Base-by-base conservation (phyloP, 2,888 invertebrate species). In the Thumatha senex region DNA sequence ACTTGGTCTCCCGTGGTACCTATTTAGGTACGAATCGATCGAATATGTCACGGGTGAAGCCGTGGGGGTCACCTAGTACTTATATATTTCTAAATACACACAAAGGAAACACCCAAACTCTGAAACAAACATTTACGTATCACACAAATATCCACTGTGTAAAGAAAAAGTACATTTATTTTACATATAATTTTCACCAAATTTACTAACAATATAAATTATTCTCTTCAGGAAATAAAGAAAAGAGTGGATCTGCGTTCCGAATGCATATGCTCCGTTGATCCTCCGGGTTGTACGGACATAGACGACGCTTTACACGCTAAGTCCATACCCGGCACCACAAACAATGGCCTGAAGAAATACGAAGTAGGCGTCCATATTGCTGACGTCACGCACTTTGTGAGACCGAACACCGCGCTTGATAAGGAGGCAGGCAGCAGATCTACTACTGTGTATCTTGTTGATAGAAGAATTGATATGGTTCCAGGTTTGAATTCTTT, bases 221-320 rank as follows among this genome's bases (percentile, higher is more conserved):
- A 29, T 29, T 44, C 7, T 0, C 24, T 35, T 29, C 69, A 96
- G 95, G 97, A 97, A 78, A 92, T 95, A 54, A 93, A 93, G 15
- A 94, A 94, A 67, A 94, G 99, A 15, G 94, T 94, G 9, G 98
- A 99, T 81, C 90, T 99, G 0, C 94, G 99, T 10, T 93, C 96
- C 48, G 80, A 98, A 3, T 94, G 95, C 71, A 95, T 99, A 39
- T 99, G 98, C 76, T 98, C 98, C 0, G 98, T 99, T 0, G 99
- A 99, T 92, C 99, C 99, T 2, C 98, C 98, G 0, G 99, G 99
- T 0, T 99, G 99, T 82, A 99, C 99, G 0, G 99, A 99, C 81
- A 99, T 99, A 59, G 99, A 99, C 79, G 99, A 99, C 83, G 99
- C 99, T 0, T 86, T 99, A 1, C 99, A 99, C 85, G 98, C 98